Base-by-base conservation (phyloP, 2,113 vertebrate genomes). In the Gila orcuttii region DNA sequence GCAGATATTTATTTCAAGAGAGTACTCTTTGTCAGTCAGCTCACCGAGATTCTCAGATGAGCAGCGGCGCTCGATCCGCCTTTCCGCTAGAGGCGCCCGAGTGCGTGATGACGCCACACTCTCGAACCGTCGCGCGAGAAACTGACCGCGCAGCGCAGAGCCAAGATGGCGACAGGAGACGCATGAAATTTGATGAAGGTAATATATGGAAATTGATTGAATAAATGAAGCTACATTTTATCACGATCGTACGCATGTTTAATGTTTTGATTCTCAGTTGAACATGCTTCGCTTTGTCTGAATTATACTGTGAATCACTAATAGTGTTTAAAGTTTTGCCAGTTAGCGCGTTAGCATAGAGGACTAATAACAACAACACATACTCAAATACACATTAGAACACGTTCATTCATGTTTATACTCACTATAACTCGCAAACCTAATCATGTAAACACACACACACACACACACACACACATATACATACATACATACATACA, bases 181-280 rank as follows among this genome's bases (percentile, higher is more conserved):
- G 87, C 86, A 47, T 90, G 82, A 90, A 75, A 60, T 81, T 84
- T 47, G 52, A 60, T 82, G 83, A 87, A 88, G 88, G 86, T 90
- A 84, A 62, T 66, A 28, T 57, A 86, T 64, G 80, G 42, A 86
- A 83, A 17, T 68, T 66, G 36, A 15, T 33, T 59, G 2, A 79
- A 55, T 79, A 1, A 36, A 28, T 39, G 5, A 60, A 66, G 12
- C 11, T 8, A 8, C 19, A 6, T 3, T 42, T 28, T 12, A 60
- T 60, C 31, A 15, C 2, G 36, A 11, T 17, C 8, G 6, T 39
- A 21, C 3, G 13, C 0, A 15, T 25, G 7, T n/a, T 17, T 23
- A 33, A 17, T 3, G 11, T 7, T 79, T 42, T 60, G 19, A 7
- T 39, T 52, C 25, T 39, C 52, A 59, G 11, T 3, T 21, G 5